Base-by-base conservation (phyloP, 37 sponge, comb jelly and placozoan genomes). In the Spongia lamella region DNA sequence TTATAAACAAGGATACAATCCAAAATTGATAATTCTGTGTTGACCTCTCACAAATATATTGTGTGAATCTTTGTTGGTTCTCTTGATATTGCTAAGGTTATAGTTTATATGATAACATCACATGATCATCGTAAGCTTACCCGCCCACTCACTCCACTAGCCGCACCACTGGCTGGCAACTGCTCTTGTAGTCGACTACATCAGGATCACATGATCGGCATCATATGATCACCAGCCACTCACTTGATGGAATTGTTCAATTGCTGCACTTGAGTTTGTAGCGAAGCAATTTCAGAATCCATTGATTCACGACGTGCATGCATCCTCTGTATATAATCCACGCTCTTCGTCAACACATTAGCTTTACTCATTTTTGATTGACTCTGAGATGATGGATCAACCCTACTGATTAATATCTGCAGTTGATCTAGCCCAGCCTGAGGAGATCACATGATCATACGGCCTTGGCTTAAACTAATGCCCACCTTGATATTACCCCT, bases 11-110 rank as follows among this genome's bases (percentile, higher is more conserved):
- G 89, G 89, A 93, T 93, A 93, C 94, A 60, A 93, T 82, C 90
- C 90, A 93, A 65, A 93, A 93, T 52, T 89, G 89, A 68, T 88
- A 93, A 54, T 93, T 93, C 9, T 78, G 89, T 16, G 58, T 68
- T 9, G 90, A 90, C 58, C 85, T 79, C 7, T 59, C 60, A 39
- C 79, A 78, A 6, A 93, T 70, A 53, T 93, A 93, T 13, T 86
- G 79, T 31, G 57, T 69, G 59, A 93, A 89, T 24, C 79, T 26
- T 26, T 77, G 90, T 52, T 77, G 77, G 68, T 84, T 87, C 72
- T 93, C 86, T 40, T 84, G 84, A 82, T 83, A 76, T 67, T 84
- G 76, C 87, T 93, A 36, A 0, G 9, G 47, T 43, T 43, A 43
- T 43, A 43, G 47, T 43, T 43, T 9, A 43, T 9, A 43, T 43